Percentiles rank a stretch among this genome's conserved stretches.
Evolutionary conservation across 2,888 invertebrate species (phyloP).

Genomic region (Incurvaria masculella): DNA sequence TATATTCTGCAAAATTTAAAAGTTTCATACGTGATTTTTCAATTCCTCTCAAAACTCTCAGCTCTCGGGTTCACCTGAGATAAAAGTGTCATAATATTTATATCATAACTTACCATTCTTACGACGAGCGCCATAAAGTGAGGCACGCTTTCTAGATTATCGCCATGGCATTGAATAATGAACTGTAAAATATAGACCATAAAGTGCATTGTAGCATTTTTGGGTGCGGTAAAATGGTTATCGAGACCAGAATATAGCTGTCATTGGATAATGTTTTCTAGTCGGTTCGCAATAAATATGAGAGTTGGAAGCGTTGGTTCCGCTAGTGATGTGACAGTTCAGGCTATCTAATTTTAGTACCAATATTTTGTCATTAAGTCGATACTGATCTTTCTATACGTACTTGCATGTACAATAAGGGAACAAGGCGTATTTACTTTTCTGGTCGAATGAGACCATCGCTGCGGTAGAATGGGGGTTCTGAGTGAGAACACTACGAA

Average conservation of each 20-base stretch:
- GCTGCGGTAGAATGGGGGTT: background rate
- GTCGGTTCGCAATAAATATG: conserved; percentile 51
- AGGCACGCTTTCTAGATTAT: conserved; percentile 36
- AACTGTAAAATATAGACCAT: conserved; percentile 29
- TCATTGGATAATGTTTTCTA: conserved; percentile 53
- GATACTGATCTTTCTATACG: conserved; percentile 58
- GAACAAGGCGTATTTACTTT: conserved; percentile 15
- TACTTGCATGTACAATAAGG: conserved; percentile 55
- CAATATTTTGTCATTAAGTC: conserved; percentile 58
- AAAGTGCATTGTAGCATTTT: conserved; percentile 25
- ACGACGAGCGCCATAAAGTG: conserved; percentile 46
- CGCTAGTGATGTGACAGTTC: conserved; percentile 45
- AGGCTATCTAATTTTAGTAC: conserved; percentile 57
- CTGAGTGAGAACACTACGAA: no score
- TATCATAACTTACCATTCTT: conserved; percentile 50
- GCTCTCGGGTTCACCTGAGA: conserved; percentile 21
- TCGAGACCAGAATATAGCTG: conserved; percentile 34
- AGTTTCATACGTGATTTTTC: background rate
- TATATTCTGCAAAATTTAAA: background rate
- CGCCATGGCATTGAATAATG: conserved; percentile 23
- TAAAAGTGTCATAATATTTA: conserved; percentile 56
- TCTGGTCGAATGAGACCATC: background rate
- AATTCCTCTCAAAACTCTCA: background rate
- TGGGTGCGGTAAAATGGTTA: conserved; percentile 29
- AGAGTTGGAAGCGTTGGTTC: conserved; percentile 38